Percentiles rank a stretch among this genome's conserved stretches.
phyloP scores from a whole-genome alignment of 2,888 invertebrate species.

The Neuroscelio doddi region DNA sequence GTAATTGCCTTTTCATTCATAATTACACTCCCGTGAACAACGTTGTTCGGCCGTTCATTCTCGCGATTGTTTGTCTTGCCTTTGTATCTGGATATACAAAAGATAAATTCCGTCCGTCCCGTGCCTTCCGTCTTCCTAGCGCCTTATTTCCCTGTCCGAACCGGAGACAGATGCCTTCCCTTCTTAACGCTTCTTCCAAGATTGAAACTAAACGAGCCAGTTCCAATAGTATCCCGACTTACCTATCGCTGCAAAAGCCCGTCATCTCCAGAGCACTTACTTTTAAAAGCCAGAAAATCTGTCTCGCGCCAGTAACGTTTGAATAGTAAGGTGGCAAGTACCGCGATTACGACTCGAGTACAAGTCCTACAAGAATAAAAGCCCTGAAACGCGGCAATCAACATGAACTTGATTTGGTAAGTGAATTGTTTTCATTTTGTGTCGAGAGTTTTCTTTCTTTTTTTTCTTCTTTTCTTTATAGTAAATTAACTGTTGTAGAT shows the following conservation, averaged over 20 bases:
- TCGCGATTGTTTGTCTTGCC: constrained; percentile 11
- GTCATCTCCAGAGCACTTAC: constrained; percentile 3
- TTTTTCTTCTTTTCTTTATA: not conserved
- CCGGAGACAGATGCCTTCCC: not conserved
- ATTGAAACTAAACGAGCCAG: constrained; percentile 1
- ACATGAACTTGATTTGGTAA: constrained; percentile 32
- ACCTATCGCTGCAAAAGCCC: too few species aligned
- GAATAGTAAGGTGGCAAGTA: constrained; percentile 26
- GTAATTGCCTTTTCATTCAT: constrained; percentile 3
- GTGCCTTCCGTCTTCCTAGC: constrained; percentile 41
- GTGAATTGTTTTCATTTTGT: constrained; percentile 7
- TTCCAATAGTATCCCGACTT: constrained; percentile 5
- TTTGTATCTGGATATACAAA: constrained; percentile 22
- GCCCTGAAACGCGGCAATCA: constrained; percentile 25
- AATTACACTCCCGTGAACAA: too few species aligned
- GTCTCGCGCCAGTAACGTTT: constrained; percentile 21
- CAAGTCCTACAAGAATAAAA: constrained; percentile 16
- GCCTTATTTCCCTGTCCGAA: constrained; percentile 31
- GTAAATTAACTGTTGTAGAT: not conserved
- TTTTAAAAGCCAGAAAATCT: constrained; percentile 5
- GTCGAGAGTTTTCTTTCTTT: too few species aligned
- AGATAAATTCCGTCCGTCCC: constrained; percentile 33
- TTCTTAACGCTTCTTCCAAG: not conserved
- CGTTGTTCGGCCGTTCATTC: not conserved
- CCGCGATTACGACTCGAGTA: constrained; percentile 19